Evolutionary conservation across 2,113 vertebrate species (phyloP).

Genomic region (Neodon shergylaensis): DNA sequence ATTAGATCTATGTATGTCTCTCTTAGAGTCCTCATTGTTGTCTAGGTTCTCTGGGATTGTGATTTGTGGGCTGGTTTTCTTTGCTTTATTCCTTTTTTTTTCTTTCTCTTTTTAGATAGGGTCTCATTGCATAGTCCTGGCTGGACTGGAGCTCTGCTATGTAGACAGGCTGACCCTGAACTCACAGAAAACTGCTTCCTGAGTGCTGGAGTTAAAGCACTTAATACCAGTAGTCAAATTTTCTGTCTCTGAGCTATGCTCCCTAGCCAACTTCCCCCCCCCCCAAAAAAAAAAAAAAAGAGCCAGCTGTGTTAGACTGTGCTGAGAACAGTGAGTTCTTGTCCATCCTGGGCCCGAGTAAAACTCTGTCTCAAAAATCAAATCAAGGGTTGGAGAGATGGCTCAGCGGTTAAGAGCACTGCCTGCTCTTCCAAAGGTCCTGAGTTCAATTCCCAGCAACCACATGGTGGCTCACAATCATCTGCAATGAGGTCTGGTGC

Average conservation of each 20-base stretch:
- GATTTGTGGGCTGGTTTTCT: too few species aligned
- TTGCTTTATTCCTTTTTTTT: background rate
- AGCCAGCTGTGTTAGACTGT: background rate
- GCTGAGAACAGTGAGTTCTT: background rate
- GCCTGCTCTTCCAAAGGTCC: too few species aligned
- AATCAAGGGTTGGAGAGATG: too few species aligned
- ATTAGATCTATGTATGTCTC: too few species aligned
- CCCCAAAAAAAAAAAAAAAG: background rate
- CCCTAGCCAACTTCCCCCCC: background rate
- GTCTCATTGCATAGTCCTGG: background rate
- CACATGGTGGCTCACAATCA: too few species aligned
- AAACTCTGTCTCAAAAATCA: background rate
- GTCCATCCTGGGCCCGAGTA: background rate
- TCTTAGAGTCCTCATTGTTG: too few species aligned
- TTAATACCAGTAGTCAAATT: too few species aligned
- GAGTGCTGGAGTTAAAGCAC: background rate
- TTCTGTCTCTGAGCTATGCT: background rate
- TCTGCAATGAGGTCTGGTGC: too few species aligned
- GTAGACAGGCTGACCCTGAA: background rate
- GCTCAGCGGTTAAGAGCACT: too few species aligned
- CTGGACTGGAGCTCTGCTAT: background rate
- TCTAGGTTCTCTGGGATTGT: too few species aligned
- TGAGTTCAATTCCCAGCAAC: too few species aligned
- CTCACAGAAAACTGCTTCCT: background rate
- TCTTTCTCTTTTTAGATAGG: background rate